A percentile compares a stretch with the other conserved stretches of the same genome.
Conservation (phyloP, 2,113 vertebrate genomes). For the Chamaea fasciata region DNA sequence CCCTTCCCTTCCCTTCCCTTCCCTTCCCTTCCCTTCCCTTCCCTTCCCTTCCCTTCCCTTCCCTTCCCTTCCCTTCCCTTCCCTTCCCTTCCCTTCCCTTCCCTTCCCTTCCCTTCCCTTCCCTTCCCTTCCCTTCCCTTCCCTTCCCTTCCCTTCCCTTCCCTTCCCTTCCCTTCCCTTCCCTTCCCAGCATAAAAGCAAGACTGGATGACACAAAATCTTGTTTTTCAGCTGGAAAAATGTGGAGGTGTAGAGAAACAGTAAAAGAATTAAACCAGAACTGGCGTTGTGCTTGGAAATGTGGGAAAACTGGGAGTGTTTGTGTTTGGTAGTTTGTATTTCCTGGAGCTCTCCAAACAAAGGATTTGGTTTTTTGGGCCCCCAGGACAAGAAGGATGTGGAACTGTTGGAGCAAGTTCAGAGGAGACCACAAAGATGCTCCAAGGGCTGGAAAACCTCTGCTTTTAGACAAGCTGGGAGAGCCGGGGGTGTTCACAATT, state of each 20-base stretch:
- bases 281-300: neutral
- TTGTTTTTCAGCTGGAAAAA: neutral
- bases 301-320: neutral
- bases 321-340: neutral
- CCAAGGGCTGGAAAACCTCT: neutral
- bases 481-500: neutral
- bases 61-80: too few relatives aligned
- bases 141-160: neutral
- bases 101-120: rapidly evolving
- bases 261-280: neutral
- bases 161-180: too few relatives aligned
- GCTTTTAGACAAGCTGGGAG: neutral
- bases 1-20: neutral
- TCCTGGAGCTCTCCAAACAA: neutral
- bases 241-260: neutral
- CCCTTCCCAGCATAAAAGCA: neutral
- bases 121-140: too few relatives aligned
- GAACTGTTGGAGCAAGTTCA: neutral
- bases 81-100: neutral
- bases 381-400: too few relatives aligned
- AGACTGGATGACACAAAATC: neutral
- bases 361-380: neutral
- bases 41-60: neutral
- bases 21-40: too few relatives aligned
- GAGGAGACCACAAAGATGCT: neutral